Conservation (phyloP, 2,888 invertebrate genomes). For the Opisthograptis luteolata region DNA sequence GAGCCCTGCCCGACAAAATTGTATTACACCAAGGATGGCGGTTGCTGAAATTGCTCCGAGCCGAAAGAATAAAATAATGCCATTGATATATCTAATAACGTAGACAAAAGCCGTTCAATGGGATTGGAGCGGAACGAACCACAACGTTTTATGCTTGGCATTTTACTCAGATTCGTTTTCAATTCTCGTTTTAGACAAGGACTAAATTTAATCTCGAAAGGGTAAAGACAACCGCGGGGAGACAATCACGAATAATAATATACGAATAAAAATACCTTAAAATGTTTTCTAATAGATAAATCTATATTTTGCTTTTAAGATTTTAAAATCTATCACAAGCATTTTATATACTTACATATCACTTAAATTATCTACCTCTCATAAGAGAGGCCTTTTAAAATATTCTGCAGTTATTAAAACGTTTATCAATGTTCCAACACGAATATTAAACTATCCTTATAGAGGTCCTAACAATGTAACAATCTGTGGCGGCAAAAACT, state of each 20-base stretch:
- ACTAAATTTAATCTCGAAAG: conserved; percentile 8
- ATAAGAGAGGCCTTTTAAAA: background rate
- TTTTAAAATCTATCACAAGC: no score
- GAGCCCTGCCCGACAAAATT: conserved; percentile 57
- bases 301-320: background rate
- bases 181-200: conserved; percentile 12
- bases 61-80: conserved; percentile 60
- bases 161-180: conserved; percentile 7
- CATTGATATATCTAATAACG: conserved; percentile 52
- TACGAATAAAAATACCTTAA: conserved; percentile 3
- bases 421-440: background rate
- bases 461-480: background rate
- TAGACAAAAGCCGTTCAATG: conserved; percentile 46
- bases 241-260: conserved; percentile 18
- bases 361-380: background rate
- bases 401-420: background rate
- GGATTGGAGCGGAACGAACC: conserved; percentile 30
- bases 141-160: conserved; percentile 10
- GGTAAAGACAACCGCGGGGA: conserved; percentile 4
- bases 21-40: conserved; percentile 58
- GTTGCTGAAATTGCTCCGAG: conserved; percentile 60
- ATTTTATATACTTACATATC: no score
- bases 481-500: no score
- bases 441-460: background rate
- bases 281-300: background rate